Conservation (phyloP, 1,140 invertebrate species). For the Pentalonia nigronervosa region DNA sequence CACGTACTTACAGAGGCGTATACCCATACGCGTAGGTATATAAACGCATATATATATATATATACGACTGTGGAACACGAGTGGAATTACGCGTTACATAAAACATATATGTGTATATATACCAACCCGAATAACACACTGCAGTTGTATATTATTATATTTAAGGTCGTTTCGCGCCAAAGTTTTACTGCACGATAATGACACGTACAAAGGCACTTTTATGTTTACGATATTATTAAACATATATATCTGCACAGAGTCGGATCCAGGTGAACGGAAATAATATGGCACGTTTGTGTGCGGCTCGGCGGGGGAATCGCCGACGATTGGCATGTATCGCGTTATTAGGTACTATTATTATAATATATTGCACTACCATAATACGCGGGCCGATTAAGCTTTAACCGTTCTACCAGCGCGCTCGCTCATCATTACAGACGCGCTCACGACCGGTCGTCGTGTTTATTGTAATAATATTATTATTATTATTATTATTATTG, state of each 20-base stretch:
- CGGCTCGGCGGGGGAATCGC: background rate
- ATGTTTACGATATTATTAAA: background rate
- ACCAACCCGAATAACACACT: background rate
- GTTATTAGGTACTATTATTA: background rate
- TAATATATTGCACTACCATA: background rate
- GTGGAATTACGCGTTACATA: background rate
- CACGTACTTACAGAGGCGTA: constrained; percentile 13
- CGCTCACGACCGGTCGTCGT: background rate
- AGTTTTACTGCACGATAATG: background rate
- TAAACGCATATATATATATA: no score
- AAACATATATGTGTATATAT: background rate
- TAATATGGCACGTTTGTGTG: background rate
- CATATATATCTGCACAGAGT: background rate
- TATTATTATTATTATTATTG: no score
- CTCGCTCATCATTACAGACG: background rate
- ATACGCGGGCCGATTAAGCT: background rate
- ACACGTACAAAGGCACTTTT: background rate
- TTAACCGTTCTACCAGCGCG: background rate
- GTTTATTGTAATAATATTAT: background rate
- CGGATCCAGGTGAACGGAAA: background rate
- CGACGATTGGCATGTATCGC: background rate
- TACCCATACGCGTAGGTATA: background rate
- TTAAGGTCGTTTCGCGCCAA: constrained; percentile 10
- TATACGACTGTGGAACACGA: background rate
- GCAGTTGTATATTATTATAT: background rate